Evolutionary conservation across 1,140 invertebrate species (phyloP).

Genomic region (Procambarus clarkii): DNA sequence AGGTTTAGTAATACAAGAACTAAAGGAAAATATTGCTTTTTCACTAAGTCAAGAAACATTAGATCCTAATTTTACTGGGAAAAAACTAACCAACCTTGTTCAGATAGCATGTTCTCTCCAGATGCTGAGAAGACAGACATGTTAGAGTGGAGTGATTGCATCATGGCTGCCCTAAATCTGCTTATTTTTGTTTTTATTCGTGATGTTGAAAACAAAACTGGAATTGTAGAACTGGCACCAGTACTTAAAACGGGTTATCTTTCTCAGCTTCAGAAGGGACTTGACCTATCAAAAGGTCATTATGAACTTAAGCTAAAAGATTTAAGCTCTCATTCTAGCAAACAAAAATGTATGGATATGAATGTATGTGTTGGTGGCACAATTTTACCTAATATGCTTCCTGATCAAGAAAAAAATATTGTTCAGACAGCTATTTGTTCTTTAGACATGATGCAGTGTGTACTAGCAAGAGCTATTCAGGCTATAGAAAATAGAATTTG

Average conservation of each 20-base stretch:
- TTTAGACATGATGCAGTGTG: slow-evolving; percentile 79
- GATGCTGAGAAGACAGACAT: slow-evolving; percentile 85
- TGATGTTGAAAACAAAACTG: slow-evolving; percentile 82
- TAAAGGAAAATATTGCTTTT: slow-evolving; percentile 56
- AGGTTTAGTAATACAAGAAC: slow-evolving; percentile 54
- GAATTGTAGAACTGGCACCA: slow-evolving; percentile 80
- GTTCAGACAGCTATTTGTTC: slow-evolving; percentile 83
- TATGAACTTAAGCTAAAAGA: slow-evolving; percentile 84
- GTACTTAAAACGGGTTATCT: slow-evolving; percentile 81
- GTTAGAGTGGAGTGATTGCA: slow-evolving; percentile 84
- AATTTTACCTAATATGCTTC: slow-evolving; percentile 79
- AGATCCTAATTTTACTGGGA: slow-evolving; percentile 43
- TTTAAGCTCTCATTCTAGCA: slow-evolving; percentile 76
- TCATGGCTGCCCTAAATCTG: slow-evolving; percentile 86
- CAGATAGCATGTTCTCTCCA: slow-evolving; percentile 78
- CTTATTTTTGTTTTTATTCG: slow-evolving; percentile 83
- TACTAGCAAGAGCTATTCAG: slow-evolving; percentile 46
- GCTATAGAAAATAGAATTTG: slow-evolving; percentile 15
- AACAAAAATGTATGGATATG: slow-evolving; percentile 58
- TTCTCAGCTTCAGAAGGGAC: slow-evolving; percentile 81
- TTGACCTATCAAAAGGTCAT: slow-evolving; percentile 85
- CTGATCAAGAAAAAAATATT: slow-evolving; percentile 81
- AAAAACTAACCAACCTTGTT: slow-evolving; percentile 77
- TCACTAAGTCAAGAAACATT: slow-evolving; percentile 24
- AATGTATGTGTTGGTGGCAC: slow-evolving; percentile 80